Conservation (phyloP, 2,797 vertebrate species). For the Corythornis leucogaster region DNA sequence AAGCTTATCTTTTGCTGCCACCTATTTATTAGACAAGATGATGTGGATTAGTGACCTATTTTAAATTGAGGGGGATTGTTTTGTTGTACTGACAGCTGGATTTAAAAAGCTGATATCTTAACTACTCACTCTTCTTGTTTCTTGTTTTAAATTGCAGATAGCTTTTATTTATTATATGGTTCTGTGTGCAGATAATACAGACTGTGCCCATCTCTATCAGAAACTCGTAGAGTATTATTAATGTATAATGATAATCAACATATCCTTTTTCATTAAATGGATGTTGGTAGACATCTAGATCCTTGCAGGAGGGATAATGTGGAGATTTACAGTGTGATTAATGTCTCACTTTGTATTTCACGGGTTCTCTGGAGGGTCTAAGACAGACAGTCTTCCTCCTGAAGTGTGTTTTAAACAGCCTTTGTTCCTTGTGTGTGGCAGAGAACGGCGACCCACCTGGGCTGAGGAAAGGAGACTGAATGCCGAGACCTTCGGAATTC, state of each 20-base stretch:
- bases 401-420: neutral
- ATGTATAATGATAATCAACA: neutral
- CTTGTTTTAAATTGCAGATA: neutral
- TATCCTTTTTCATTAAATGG: neutral
- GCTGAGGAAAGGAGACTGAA: slow-evolving; percentile 96
- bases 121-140: neutral
- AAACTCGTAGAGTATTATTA: neutral
- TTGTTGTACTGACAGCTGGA: neutral
- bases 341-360: rapidly evolving
- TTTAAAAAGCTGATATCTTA: neutral
- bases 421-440: slow-evolving; percentile 53
- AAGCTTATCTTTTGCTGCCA: neutral
- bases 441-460: slow-evolving; percentile 94
- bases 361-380: neutral
- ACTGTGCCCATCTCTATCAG: neutral
- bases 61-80: neutral
- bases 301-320: neutral
- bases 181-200: neutral
- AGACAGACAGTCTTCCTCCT: neutral
- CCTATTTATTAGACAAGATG: neutral
- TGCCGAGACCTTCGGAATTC: slow-evolving; percentile 95
- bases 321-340: neutral
- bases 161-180: neutral
- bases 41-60: neutral
- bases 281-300: neutral